Conservation (phyloP, 2,888 invertebrate species). For the Nebria brevicollis region DNA sequence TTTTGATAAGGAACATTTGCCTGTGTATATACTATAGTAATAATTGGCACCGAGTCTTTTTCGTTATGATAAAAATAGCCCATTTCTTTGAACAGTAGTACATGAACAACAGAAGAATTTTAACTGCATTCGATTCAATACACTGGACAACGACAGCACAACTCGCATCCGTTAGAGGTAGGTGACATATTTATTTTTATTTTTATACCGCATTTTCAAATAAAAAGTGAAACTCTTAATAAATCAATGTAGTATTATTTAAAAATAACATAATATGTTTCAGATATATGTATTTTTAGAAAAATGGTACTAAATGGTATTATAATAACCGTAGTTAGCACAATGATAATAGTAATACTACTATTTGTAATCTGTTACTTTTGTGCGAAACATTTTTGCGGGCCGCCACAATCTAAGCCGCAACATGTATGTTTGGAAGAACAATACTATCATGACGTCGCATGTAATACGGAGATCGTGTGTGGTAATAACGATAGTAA, state of each 20-base stretch:
- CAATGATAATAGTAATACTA: background rate
- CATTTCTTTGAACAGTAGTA: background rate
- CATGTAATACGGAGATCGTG: background rate
- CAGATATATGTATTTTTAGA: background rate
- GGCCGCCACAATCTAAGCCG: background rate
- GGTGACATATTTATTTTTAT: background rate
- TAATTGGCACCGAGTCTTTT: background rate
- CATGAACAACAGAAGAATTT: background rate
- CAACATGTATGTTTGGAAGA: background rate
- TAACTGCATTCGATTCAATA: background rate
- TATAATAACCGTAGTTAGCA: background rate
- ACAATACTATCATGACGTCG: background rate
- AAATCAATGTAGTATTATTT: too few species aligned
- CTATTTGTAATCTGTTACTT: background rate
- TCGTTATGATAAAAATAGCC: background rate
- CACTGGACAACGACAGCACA: background rate
- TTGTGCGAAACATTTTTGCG: conserved; percentile 1
- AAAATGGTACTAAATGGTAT: background rate
- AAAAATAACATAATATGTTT: background rate
- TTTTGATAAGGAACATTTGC: conserved; percentile 1
- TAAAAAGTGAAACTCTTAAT: too few species aligned
- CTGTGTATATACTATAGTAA: background rate
- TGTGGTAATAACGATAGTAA: background rate
- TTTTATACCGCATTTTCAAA: too few species aligned
- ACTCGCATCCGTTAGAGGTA: background rate